Percentiles rank a stretch among this genome's conserved stretches.
Conservation (phyloP, 2,113 vertebrate genomes). For the Sylvia atricapilla region DNA sequence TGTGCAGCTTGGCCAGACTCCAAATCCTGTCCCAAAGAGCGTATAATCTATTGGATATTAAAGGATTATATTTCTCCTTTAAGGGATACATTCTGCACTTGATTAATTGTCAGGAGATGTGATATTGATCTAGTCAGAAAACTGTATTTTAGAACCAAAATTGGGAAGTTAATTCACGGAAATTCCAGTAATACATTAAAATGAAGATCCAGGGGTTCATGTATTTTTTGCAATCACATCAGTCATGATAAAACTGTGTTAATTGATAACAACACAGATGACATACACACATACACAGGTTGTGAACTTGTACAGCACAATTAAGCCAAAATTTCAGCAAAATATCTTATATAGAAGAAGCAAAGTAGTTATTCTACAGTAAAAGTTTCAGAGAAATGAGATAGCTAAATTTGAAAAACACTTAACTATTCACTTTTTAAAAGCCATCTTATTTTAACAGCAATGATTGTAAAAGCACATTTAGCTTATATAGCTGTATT, state of each 20-base stretch:
- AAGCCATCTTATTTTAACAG: neutral
- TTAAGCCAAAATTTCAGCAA: neutral
- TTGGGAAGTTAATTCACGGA: neutral
- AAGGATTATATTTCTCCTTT: slow-evolving; percentile 48
- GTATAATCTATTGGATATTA: neutral
- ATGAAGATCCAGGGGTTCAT: neutral
- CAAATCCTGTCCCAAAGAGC: neutral
- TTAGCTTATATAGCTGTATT: neutral
- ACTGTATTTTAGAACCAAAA: neutral
- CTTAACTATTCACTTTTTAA: neutral
- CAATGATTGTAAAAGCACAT: neutral
- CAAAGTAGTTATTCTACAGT: neutral
- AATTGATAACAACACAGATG: neutral
- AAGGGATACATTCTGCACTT: neutral
- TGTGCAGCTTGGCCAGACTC: neutral
- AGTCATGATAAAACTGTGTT: neutral
- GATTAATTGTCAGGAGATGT: neutral
- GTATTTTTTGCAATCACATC: neutral
- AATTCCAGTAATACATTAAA: neutral
- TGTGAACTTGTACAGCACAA: neutral
- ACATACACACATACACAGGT: neutral
- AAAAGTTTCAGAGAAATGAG: neutral
- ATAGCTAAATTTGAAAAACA: neutral
- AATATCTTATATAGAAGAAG: neutral
- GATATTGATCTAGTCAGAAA: slow-evolving; percentile 19